Evolutionary conservation across 2,797 vertebrate genomes (phyloP), one percentile per base, ranked within the genome.

Genomic region (Trematomus bernacchii): DNA sequence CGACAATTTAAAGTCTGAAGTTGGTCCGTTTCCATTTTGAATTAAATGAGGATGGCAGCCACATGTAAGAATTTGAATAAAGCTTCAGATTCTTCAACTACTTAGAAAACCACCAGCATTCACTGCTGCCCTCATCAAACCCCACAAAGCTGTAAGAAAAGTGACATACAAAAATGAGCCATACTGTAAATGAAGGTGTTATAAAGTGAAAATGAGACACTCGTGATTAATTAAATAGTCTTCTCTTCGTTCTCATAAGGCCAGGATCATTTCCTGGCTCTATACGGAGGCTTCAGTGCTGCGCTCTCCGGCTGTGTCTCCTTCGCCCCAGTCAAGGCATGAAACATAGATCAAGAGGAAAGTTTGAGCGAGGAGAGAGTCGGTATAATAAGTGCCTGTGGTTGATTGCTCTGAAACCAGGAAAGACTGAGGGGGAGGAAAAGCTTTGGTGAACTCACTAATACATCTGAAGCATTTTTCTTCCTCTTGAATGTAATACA

Each of bases 321-420:
- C 4, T 64, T 72, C 85, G 76, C 61, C 58, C 80, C 74, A 77
- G 83, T 68, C 61, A 43, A 65, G 72, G 62, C 90, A 90, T 91
- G 83, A 92, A 93, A 92, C 86, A 90, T 89, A 90, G 92, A 92
- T 93, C 88, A 91, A 91, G 88, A 88, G 79, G 85, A 89, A 88
- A 80, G 84, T 87, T 85, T 86, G 77, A 90, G 84, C 55, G 8
- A 55, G 77, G 79, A 76, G 87, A 74, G 73, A 52, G 68, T 53
- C 48, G 52, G 84, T 76, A 77, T 82, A 74, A 81, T 82, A 71
- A 60, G 67, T 84, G 77, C 72, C 68, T 54, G 23, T 68, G 80
- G 73, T 67, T 92, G 88, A 90, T 90, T 85, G 87, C 84, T 80
- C 50, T 85, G 79, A 85, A 89, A 83, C 71, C 66, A 23, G 80